Evolutionary conservation across 1,140 invertebrate genomes (phyloP).

Genomic region (Idris sp.): DNA sequence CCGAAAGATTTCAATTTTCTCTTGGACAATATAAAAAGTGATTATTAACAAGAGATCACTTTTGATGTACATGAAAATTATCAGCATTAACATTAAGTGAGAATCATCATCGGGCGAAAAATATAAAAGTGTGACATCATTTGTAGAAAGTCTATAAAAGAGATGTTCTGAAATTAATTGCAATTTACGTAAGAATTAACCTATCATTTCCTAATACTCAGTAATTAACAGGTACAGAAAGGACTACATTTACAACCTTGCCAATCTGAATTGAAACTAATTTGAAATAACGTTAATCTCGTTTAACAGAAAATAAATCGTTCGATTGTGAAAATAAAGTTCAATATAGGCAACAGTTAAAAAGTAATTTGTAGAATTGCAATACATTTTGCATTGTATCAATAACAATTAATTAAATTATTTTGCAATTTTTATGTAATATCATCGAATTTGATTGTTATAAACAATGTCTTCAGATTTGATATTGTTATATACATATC

Average conservation of each 20-base stretch:
- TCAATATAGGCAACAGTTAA: too few relatives aligned
- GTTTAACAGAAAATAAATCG: background rate
- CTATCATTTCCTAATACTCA: slow-evolving; percentile 46
- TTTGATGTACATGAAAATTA: slow-evolving; percentile 27
- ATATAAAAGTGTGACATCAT: slow-evolving; percentile 56
- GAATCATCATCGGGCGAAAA: slow-evolving; percentile 22
- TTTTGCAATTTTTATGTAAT: too few relatives aligned
- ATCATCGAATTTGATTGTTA: too few relatives aligned
- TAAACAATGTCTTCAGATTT: too few relatives aligned
- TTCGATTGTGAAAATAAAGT: too few relatives aligned
- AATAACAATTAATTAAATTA: too few relatives aligned
- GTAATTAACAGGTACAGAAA: slow-evolving; percentile 45
- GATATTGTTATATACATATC: too few relatives aligned
- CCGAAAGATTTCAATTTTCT: slow-evolving; percentile 4
- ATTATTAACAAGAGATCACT: slow-evolving; percentile 35
- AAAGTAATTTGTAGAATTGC: too few relatives aligned
- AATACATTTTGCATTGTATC: too few relatives aligned
- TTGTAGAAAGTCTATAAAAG: slow-evolving; percentile 48
- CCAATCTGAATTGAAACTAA: slow-evolving; percentile 16
- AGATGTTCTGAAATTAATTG: slow-evolving; percentile 51
- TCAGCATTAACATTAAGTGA: slow-evolving; percentile 19
- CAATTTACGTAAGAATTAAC: slow-evolving; percentile 42
- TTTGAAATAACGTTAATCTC: slow-evolving; percentile 3
- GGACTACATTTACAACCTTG: slow-evolving; percentile 12
- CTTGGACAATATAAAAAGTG: slow-evolving; percentile 1